Conservation (phyloP, 1,140 invertebrate genomes). For the Zophobas atratus region DNA sequence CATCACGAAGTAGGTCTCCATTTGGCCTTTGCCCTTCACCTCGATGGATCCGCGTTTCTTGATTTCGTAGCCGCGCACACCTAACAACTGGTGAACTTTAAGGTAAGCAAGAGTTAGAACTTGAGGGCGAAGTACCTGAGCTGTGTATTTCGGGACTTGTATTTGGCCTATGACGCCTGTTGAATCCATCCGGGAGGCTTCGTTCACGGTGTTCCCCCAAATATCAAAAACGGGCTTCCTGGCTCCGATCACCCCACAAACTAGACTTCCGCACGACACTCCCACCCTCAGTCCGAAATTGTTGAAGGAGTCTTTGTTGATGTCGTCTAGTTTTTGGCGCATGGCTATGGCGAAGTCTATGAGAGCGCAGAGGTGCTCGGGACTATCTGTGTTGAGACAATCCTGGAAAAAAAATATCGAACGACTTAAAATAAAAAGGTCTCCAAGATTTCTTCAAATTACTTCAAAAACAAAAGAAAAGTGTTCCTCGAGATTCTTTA, state of each 20-base stretch:
- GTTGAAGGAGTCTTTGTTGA: slow-evolving; percentile 98
- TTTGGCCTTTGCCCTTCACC: slow-evolving; percentile 95
- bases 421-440: too few species aligned
- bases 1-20: slow-evolving; percentile 94
- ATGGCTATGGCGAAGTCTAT: slow-evolving; percentile 97
- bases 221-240: slow-evolving; percentile 98
- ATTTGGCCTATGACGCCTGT: slow-evolving; percentile 90
- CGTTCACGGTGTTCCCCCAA: slow-evolving; percentile 96
- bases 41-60: slow-evolving; percentile 86
- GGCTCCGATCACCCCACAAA: slow-evolving; percentile 97
- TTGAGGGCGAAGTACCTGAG: slow-evolving; percentile 73
- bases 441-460: too few species aligned
- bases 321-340: slow-evolving; percentile 88
- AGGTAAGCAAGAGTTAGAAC: neutral
- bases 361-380: slow-evolving; percentile 86
- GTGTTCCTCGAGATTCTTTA: too few species aligned
- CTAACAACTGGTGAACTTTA: slow-evolving; percentile 74
- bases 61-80: slow-evolving; percentile 79
- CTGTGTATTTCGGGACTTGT: slow-evolving; percentile 89
- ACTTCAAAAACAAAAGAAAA: too few species aligned
- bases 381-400: slow-evolving; percentile 72
- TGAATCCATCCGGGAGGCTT: slow-evolving; percentile 94
- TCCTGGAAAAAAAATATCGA: slow-evolving; percentile 65
- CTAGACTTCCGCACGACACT: slow-evolving; percentile 92
- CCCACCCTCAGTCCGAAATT: slow-evolving; percentile 96